Conservation (phyloP, 2,888 invertebrate genomes). For the Netelia melanura region DNA sequence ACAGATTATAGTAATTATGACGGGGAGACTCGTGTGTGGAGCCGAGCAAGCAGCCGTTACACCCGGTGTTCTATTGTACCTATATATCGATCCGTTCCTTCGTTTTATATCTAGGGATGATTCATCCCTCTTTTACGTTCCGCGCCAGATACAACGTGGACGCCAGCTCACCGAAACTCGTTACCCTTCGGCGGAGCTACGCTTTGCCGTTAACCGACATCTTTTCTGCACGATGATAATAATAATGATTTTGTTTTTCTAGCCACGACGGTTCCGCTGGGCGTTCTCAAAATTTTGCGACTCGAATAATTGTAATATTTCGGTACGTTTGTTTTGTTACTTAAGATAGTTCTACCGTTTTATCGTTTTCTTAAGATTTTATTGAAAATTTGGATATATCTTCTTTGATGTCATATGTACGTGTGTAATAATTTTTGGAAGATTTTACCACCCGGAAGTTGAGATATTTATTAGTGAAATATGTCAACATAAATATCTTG, state of each 20-base stretch:
- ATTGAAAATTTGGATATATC: no score
- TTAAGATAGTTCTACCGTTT: no score
- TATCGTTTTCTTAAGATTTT: no score
- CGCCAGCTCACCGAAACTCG: conserved; percentile 11
- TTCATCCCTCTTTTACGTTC: conserved; percentile 73
- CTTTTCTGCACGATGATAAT: background rate
- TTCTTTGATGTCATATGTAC: no score
- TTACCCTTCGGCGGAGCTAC: background rate
- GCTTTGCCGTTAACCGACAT: background rate
- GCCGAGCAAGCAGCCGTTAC: background rate
- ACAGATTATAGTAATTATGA: background rate
- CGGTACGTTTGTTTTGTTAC: no score
- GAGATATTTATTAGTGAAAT: no score
- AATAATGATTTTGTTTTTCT: background rate
- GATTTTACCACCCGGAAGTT: no score
- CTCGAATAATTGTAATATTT: no score
- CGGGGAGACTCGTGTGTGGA: background rate
- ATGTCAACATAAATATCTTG: no score
- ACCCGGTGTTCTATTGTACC: conserved; percentile 30
- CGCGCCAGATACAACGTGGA: conserved; percentile 35
- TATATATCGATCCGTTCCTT: conserved; percentile 74
- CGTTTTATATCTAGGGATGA: conserved; percentile 74
- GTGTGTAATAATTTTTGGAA: no score
- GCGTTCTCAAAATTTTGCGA: background rate
- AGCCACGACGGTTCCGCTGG: background rate